Percentiles rank a stretch among this genome's conserved stretches.
These are phyloP conservation scores for Dryococelus australis DNA, from an alignment of 2,888 invertebrate species.

Conservation along the genomic window DNA sequence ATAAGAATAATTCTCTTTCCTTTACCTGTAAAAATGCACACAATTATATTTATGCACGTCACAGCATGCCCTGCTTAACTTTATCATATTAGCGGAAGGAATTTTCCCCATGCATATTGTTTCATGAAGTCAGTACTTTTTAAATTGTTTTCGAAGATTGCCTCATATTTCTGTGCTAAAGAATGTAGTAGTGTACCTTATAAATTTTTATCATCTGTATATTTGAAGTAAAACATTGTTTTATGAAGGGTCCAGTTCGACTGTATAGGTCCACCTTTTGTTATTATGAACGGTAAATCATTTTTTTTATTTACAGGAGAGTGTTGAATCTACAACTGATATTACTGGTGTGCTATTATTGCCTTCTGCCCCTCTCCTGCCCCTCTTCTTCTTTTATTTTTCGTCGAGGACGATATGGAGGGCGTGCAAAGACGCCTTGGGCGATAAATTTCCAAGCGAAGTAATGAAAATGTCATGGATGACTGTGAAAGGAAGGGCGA, in stretches of 20 bases:
- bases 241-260: slow-evolving; percentile 1
- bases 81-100: no score
- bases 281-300: slow-evolving; percentile 2
- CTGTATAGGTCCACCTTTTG: background rate
- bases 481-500: background rate
- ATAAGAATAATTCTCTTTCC: no score
- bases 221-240: background rate
- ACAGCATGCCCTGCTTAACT: no score
- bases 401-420: background rate
- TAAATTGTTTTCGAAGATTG: background rate
- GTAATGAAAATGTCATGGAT: slow-evolving; percentile 16
- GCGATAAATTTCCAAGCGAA: slow-evolving; percentile 16
- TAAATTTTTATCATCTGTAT: background rate
- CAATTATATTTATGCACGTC: no score
- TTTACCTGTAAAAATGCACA: no score
- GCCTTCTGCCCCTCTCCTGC: background rate
- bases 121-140: no score
- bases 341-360: background rate
- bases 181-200: background rate
- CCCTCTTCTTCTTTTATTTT: background rate
- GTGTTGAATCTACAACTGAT: slow-evolving; percentile 16
- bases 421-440: background rate
- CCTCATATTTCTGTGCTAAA: background rate
- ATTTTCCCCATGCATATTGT: no score
- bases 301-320: background rate